These are phyloP conservation scores for Stomatorhinus walkeri DNA, from an alignment of 2,797 vertebrate genomes.

Conservation along the genomic window DNA sequence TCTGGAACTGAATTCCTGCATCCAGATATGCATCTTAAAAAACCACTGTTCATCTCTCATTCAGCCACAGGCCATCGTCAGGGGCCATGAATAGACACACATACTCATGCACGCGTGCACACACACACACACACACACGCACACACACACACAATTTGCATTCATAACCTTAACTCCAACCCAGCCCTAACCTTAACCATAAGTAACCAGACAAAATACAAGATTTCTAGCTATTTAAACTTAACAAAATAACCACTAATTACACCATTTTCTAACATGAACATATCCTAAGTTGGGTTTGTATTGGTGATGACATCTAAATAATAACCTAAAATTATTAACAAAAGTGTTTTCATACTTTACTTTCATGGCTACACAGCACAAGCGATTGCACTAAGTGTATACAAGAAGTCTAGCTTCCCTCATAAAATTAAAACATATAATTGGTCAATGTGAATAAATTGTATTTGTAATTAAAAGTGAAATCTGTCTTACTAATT, in stretches of 20 bases:
- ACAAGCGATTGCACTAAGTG: not conserved
- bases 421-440: not conserved
- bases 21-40: conserved; percentile 54
- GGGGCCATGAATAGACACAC: conserved; percentile 13
- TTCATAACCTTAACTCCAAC: not conserved
- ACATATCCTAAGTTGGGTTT: not conserved
- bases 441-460: not conserved
- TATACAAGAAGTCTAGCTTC: not conserved
- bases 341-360: not conserved
- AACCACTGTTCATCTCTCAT: conserved; percentile 34
- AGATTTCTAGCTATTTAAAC: not conserved
- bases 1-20: conserved; percentile 46
- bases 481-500: not conserved
- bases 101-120: not conserved
- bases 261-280: not conserved
- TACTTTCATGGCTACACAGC: not conserved
- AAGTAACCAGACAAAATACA: not conserved
- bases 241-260: not conserved
- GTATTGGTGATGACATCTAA: not conserved
- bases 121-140: not conserved
- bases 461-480: not conserved
- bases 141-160: not conserved
- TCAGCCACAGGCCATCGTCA: conserved; percentile 28
- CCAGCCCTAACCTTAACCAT: not conserved
- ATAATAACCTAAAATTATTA: not conserved